phyloP scores from a whole-genome alignment of 2,888 invertebrate genomes.

The Parochlus steinenii region DNA sequence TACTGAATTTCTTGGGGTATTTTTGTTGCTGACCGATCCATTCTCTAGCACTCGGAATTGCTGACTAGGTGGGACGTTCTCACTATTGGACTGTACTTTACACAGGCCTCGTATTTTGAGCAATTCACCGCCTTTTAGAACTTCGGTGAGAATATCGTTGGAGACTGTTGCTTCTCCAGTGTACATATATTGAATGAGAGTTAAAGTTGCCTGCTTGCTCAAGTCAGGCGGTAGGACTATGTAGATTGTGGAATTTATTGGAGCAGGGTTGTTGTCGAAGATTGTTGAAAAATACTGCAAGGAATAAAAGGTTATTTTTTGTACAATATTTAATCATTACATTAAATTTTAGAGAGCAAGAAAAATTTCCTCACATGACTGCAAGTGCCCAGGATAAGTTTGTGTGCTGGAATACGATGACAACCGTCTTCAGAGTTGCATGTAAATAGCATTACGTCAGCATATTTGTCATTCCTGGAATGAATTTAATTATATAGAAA shows the following conservation, averaged over 20 bases:
- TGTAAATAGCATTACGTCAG: conserved; percentile 66
- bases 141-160: conserved; percentile 66
- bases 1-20: conserved; percentile 25
- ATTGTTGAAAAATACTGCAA: conserved; percentile 27
- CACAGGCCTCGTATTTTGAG: conserved; percentile 66
- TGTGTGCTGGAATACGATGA: conserved; percentile 67
- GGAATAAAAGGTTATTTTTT: conserved; percentile 7
- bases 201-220: conserved; percentile 60
- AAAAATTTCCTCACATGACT: conserved; percentile 33
- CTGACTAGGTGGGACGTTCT: neutral
- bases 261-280: conserved; percentile 26
- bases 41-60: too few relatives aligned
- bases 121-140: conserved; percentile 65
- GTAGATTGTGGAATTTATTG: conserved; percentile 36
- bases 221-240: conserved; percentile 69
- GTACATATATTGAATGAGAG: conserved; percentile 75
- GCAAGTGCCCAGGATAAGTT: conserved; percentile 69
- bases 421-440: conserved; percentile 40
- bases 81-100: conserved; percentile 1
- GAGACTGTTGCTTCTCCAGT: conserved; percentile 63
- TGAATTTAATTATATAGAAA: conserved; percentile 15
- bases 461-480: conserved; percentile 59
- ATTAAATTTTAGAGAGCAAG: neutral
- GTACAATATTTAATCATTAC: neutral
- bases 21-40: conserved; percentile 20